These are phyloP conservation scores for Tauraco hartlaubi DNA, from an alignment of 2,797 vertebrate genomes.

Conservation along the genomic window DNA sequence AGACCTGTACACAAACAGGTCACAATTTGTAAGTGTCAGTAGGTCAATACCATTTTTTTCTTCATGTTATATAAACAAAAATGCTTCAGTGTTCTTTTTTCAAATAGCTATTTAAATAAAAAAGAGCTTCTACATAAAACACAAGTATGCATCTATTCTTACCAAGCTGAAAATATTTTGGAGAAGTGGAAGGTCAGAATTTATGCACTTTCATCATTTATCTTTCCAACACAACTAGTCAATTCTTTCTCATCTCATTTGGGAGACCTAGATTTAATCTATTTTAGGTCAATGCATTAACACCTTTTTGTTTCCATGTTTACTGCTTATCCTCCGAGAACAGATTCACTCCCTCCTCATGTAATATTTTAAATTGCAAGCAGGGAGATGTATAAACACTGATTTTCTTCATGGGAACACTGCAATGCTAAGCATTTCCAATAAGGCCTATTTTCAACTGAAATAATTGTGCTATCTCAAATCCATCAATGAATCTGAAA, in stretches of 20 bases:
- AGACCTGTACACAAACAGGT: constrained; percentile 35
- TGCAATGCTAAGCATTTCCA: not conserved
- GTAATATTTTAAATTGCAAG: constrained; percentile 30
- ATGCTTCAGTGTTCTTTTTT: not conserved
- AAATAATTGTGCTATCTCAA: constrained; percentile 49
- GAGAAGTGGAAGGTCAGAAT: constrained; percentile 37
- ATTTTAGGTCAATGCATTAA: constrained; percentile 51
- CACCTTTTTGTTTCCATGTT: constrained; percentile 46
- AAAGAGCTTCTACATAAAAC: constrained; percentile 21
- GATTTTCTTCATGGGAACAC: constrained; percentile 26
- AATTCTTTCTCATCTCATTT: not conserved
- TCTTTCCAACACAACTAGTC: not conserved
- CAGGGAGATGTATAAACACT: constrained; percentile 1
- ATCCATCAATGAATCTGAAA: constrained; percentile 50
- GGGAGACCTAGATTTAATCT: constrained; percentile 55
- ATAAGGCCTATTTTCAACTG: constrained; percentile 26
- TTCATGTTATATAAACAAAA: constrained; percentile 31
- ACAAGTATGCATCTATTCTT: not conserved
- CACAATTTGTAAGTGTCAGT: constrained; percentile 18
- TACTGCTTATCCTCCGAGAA: constrained; percentile 21
- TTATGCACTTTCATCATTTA: constrained; percentile 20
- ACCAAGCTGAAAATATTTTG: constrained; percentile 19
- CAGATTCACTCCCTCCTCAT: not conserved
- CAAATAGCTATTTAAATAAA: constrained; percentile 19
- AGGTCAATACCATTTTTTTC: not conserved